Base-by-base conservation (phyloP, 2,888 invertebrate genomes). In the Megaustenia siamemsis region DNA sequence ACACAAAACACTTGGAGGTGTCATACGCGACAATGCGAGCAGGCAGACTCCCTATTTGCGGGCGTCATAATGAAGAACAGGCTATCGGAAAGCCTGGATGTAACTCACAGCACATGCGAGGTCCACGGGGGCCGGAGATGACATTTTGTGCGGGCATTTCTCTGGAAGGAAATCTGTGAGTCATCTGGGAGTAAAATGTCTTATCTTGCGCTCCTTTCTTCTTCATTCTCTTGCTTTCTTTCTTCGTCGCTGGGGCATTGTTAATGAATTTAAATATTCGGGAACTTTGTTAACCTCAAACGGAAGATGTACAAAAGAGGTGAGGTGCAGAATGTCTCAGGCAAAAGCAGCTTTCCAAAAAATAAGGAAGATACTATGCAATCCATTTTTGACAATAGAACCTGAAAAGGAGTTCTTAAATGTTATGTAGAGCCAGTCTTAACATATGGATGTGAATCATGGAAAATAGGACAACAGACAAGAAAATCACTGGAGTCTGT, bases 131-230 rank as follows among this genome's bases (percentile, higher is more conserved):
- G 66, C 32, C 80, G 18, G 38, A 6, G 49, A 3, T 80, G 80
- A 80, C 80, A 80, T 80, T 80, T 80, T 80, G 53, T 68, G 32
- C 32, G 38, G 66, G 80, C 66, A 80, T 80, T 80, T 69, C 35
- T 53, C 28, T 68, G 80, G 69, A 32, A 69, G 69, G 43, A 68
- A 80, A 69, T 69, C 80, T 80, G 80, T 32, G n/a, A 10, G 35
- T 80, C 80, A 80, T 80, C 66, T 80, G 80, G 80, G 2, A 24
- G 8, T 0, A 45, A 69, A 45, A 68, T 8, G 80, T 69, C 80
- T 68, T 24, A 21, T 45, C 53, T 68, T 35, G 21, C 49, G 24
- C 68, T 69, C 49, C 15, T 80, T 80, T 68, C 35, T 53, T 1
- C 28, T 28, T 5, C 24, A 21, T 35, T 68, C 15, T 69, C 53